Percentiles rank a stretch among this genome's conserved stretches.
phyloP scores from a whole-genome alignment of 2,113 vertebrate genomes.

The Formicarius rufipectus region DNA sequence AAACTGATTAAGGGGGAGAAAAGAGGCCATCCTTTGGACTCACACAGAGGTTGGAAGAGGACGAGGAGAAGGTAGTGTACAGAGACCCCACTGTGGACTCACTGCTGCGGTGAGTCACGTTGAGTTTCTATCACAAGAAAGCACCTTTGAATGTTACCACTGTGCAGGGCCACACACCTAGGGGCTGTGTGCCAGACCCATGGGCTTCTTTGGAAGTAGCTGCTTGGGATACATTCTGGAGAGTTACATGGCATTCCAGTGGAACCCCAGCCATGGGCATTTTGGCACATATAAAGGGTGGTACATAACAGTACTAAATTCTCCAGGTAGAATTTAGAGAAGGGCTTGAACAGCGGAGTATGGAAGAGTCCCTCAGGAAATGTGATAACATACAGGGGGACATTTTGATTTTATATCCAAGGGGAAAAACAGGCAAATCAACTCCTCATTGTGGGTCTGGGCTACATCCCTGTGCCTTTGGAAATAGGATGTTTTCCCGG shows the following conservation, averaged over 20 bases:
- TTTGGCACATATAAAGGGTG: background rate
- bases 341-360: background rate
- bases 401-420: background rate
- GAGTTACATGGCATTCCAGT: background rate
- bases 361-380: background rate
- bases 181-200: background rate
- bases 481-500: background rate
- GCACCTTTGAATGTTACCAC: fast-evolving
- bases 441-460: background rate
- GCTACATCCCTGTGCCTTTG: background rate
- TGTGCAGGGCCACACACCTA: background rate
- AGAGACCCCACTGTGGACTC: background rate
- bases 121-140: background rate
- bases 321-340: background rate
- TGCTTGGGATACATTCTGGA: background rate
- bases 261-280: background rate
- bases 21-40: background rate
- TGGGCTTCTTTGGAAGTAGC: background rate
- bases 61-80: background rate
- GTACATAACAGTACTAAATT: background rate
- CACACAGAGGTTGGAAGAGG: background rate
- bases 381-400: background rate
- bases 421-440: background rate
- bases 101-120: fast-evolving
- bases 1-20: background rate